These are phyloP conservation scores for Tiaroga cobitis DNA, from an alignment of 2,797 vertebrate species.

Conservation along the genomic window DNA sequence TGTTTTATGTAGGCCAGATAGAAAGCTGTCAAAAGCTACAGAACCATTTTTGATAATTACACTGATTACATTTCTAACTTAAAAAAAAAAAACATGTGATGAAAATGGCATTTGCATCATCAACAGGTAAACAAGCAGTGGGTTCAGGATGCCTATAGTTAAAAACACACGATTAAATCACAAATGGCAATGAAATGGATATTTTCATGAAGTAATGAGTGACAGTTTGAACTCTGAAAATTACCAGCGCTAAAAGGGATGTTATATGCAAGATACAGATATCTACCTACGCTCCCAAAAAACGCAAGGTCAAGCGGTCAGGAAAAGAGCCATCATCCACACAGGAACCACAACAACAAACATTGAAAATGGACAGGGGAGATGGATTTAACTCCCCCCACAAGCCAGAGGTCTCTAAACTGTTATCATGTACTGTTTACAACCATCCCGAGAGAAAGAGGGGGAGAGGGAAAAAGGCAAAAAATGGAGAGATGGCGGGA, in stretches of 20 bases:
- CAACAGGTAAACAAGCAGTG: slow-evolving; percentile 64
- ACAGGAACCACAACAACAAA: slow-evolving; percentile 58
- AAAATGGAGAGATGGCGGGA: slow-evolving; percentile 38
- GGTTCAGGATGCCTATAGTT: slow-evolving; percentile 30
- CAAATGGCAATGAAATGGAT: slow-evolving; percentile 57
- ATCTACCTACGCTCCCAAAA: slow-evolving; percentile 59
- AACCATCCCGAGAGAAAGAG: slow-evolving; percentile 56
- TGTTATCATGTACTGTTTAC: slow-evolving; percentile 65
- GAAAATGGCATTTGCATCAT: slow-evolving; percentile 58
- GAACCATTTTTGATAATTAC: slow-evolving; percentile 65
- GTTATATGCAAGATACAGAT: slow-evolving; percentile 52
- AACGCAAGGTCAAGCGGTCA: slow-evolving; percentile 67
- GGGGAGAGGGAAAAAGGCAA: slow-evolving; percentile 30
- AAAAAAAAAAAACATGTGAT: slow-evolving; percentile 49
- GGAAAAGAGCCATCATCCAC: slow-evolving; percentile 45
- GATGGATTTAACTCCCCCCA: slow-evolving; percentile 58
- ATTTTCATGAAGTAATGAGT: slow-evolving; percentile 69
- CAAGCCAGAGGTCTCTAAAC: slow-evolving; percentile 63
- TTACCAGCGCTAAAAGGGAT: slow-evolving; percentile 70
- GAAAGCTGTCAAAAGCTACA: slow-evolving; percentile 53
- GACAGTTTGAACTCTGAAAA: slow-evolving; percentile 66
- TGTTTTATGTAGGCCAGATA: slow-evolving; percentile 27
- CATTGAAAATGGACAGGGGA: slow-evolving; percentile 61
- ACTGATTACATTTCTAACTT: slow-evolving; percentile 48
- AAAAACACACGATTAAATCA: slow-evolving; percentile 51